phyloP scores from a whole-genome alignment of 2,888 invertebrate species.

The Drosophila dives region DNA sequence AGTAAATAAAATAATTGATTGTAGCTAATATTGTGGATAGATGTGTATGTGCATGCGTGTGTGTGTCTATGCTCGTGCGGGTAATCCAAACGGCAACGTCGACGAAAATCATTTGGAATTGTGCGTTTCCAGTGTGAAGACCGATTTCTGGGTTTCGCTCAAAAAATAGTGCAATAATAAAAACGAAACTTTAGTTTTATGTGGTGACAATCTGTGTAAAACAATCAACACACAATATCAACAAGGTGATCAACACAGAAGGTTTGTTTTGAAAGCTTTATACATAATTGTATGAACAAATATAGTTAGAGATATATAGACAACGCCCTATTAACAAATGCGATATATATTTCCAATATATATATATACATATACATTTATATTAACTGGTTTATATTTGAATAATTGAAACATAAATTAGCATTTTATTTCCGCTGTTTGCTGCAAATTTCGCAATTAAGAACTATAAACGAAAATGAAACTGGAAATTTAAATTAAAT shows the following conservation, averaged over 20 bases:
- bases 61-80: slow-evolving; percentile 1
- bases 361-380: background rate
- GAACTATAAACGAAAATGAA: slow-evolving; percentile 33
- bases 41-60: background rate
- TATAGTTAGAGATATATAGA: background rate
- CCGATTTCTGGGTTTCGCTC: slow-evolving; percentile 67
- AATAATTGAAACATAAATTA: slow-evolving; percentile 5
- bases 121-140: slow-evolving; percentile 84
- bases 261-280: slow-evolving; percentile 35
- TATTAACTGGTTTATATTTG: slow-evolving; percentile 12
- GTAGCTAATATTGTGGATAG: background rate
- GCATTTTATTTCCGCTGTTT: slow-evolving; percentile 2
- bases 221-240: background rate
- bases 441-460: slow-evolving; percentile 13
- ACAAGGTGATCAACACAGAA: slow-evolving; percentile 5
- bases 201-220: background rate
- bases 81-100: slow-evolving; percentile 12
- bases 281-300: slow-evolving; percentile 1
- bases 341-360: background rate
- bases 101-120: slow-evolving; percentile 64
- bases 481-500: slow-evolving; percentile 8
- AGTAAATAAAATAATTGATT: background rate
- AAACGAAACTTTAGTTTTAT: background rate
- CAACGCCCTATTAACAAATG: slow-evolving; percentile 7
- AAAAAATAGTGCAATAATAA: slow-evolving; percentile 13